phyloP scores from a whole-genome alignment of 2,888 invertebrate species.

The Sussaba pulchella region DNA sequence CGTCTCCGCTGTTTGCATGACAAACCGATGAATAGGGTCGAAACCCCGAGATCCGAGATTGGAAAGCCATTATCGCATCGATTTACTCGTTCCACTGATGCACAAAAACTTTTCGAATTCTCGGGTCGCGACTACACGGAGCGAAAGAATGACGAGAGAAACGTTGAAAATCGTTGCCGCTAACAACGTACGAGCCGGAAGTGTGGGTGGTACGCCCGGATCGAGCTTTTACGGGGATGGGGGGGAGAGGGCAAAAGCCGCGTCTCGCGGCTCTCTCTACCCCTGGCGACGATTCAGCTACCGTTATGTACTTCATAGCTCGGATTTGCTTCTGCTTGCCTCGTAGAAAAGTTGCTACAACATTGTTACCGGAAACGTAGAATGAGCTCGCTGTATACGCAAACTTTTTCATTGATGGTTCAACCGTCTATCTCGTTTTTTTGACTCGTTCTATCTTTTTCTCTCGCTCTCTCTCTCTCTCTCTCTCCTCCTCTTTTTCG shows the following conservation, averaged over 20 bases:
- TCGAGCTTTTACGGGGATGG: conserved; percentile 43
- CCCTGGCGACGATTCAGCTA: conserved; percentile 1
- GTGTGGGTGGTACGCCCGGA: conserved; percentile 30
- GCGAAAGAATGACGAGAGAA: not conserved
- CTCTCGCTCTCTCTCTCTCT: not conserved
- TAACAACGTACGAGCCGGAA: conserved; percentile 44
- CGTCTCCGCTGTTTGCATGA: conserved; percentile 19
- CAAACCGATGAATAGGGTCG: not conserved
- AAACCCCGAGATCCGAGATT: conserved; percentile 25
- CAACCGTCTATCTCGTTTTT: conserved; percentile 12
- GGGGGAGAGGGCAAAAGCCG: not conserved
- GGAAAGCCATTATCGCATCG: conserved; percentile 54
- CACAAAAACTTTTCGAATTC: conserved; percentile 23
- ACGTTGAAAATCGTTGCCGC: conserved; percentile 24
- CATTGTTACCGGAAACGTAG: conserved; percentile 50
- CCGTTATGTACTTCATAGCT: conserved; percentile 43
- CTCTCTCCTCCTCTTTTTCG: not conserved
- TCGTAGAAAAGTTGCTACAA: conserved; percentile 54
- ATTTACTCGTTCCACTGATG: conserved; percentile 23
- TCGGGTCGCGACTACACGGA: not conserved
- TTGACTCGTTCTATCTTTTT: conserved; percentile 16
- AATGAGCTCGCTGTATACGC: conserved; percentile 1
- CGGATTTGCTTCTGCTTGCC: conserved; percentile 39
- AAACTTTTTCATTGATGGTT: conserved; percentile 46
- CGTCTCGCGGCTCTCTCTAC: conserved; percentile 9